Conservation (phyloP, 2,113 vertebrate species). For the Macquaria ambigua region DNA sequence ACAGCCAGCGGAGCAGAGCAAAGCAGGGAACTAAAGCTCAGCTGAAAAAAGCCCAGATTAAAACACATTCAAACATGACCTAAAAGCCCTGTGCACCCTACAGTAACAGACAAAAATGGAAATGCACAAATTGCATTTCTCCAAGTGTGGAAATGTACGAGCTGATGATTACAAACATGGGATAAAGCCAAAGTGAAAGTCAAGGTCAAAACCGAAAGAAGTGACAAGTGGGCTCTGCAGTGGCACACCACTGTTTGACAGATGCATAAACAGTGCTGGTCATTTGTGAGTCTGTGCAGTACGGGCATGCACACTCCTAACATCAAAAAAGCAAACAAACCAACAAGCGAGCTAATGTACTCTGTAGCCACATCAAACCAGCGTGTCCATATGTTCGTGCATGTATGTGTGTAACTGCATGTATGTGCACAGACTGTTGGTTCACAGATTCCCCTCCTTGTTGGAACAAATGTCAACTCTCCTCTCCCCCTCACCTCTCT, state of each 20-base stretch:
- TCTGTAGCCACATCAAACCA: constrained; percentile 45
- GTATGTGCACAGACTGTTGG: constrained; percentile 53
- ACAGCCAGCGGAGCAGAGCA: constrained; percentile 3
- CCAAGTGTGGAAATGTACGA: neutral
- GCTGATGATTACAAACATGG: constrained; percentile 15
- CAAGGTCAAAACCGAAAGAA: constrained; percentile 27
- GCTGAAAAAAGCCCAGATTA: constrained; percentile 16
- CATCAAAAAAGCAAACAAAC: constrained; percentile 38
- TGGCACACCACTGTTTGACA: constrained; percentile 46
- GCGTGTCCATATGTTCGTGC: constrained; percentile 42
- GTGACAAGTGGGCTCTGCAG: constrained; percentile 17
- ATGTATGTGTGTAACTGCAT: constrained; percentile 55
- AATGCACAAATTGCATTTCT: neutral
- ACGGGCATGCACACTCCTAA: constrained; percentile 19
- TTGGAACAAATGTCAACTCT: constrained; percentile 82
- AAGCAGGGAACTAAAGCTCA: constrained; percentile 34
- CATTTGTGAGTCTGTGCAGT: constrained; percentile 39
- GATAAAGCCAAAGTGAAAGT: constrained; percentile 38
- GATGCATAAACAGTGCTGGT: constrained; percentile 49
- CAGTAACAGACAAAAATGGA: constrained; percentile 14
- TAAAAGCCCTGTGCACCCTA: neutral
- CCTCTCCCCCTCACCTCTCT: constrained; percentile 59
- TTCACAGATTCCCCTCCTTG: constrained; percentile 71
- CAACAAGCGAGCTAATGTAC: constrained; percentile 53
- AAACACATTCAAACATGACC: constrained; percentile 36